phyloP scores from a whole-genome alignment of 2,797 vertebrate species.

The Oreochromis mossambicus region DNA sequence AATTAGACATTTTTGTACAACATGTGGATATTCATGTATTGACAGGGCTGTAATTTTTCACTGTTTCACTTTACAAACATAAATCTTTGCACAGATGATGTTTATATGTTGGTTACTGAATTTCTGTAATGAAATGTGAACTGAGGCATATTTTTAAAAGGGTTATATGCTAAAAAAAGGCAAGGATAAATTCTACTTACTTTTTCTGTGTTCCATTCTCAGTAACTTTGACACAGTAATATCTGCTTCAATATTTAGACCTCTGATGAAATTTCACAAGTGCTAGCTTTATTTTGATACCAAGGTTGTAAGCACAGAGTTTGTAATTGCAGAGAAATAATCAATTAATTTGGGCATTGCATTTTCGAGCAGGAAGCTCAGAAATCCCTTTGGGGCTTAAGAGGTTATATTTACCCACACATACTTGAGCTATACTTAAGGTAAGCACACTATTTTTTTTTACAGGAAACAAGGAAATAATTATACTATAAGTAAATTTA shows the following conservation, averaged over 20 bases:
- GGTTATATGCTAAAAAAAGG: neutral
- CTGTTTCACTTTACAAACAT: neutral
- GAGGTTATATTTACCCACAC: neutral
- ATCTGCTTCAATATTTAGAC: neutral
- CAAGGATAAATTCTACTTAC: rapidly evolving
- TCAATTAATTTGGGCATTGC: no score
- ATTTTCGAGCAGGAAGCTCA: neutral
- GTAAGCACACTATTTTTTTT: neutral
- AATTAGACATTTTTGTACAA: neutral
- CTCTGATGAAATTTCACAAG: neutral
- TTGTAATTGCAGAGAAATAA: neutral
- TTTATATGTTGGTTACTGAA: neutral
- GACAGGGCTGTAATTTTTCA: rapidly evolving
- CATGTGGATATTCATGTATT: neutral
- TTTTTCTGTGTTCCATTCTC: neutral
- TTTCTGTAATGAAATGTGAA: neutral
- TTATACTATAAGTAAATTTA: neutral
- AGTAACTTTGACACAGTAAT: neutral
- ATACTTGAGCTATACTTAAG: neutral
- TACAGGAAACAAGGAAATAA: neutral
- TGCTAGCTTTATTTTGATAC: neutral
- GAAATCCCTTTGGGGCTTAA: neutral
- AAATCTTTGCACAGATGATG: neutral
- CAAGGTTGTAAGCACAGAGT: rapidly evolving
- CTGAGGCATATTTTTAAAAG: neutral